Evolutionary conservation across 2,113 vertebrate genomes (phyloP).

Genomic region (Ginglymostoma cirratum): DNA sequence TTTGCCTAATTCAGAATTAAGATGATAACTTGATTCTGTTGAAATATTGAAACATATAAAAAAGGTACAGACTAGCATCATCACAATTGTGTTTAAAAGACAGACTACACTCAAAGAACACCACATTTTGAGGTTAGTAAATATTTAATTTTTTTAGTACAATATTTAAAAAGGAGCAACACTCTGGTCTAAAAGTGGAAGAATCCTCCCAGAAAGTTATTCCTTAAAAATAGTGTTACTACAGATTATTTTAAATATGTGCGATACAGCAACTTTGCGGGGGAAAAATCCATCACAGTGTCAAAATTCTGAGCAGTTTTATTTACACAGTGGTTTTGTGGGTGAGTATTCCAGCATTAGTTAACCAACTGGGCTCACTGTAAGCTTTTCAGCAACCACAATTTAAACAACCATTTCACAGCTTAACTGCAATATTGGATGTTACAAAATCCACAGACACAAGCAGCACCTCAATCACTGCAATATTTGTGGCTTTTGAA

Average conservation of each 20-base stretch:
- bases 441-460: not conserved
- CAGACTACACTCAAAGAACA: not conserved
- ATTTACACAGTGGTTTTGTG: constrained; percentile 8
- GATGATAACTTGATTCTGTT: not conserved
- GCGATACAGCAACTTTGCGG: not conserved
- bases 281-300: constrained; percentile 27
- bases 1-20: not conserved
- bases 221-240: not conserved
- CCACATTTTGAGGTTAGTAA: constrained; percentile 8
- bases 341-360: constrained; percentile 7
- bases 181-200: no score
- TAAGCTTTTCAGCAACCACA: not conserved
- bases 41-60: not conserved
- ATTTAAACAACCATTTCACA: constrained; percentile 30
- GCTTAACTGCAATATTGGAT: not conserved
- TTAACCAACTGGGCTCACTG: not conserved
- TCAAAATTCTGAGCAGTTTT: constrained; percentile 26
- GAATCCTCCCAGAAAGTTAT: not conserved
- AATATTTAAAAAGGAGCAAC: constrained; percentile 11
- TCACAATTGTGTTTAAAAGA: not conserved
- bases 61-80: not conserved
- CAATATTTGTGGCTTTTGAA: not conserved
- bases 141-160: not conserved
- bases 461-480: not conserved
- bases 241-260: constrained; percentile 16